Base-by-base conservation (phyloP, 2,888 invertebrate genomes). In the Drosophila acutilabella region DNA sequence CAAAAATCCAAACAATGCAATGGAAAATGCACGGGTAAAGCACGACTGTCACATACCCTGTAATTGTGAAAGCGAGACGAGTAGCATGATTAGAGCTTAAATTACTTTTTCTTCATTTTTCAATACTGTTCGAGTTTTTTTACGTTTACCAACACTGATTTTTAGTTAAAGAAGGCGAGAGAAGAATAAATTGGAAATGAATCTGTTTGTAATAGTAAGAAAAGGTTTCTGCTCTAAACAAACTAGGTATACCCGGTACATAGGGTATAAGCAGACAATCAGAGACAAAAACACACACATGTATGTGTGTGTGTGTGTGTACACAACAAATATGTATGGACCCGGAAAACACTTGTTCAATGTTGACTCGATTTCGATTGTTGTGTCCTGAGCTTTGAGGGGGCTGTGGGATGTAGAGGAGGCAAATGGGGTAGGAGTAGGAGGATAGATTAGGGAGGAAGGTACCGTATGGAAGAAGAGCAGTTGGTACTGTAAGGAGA, bases 281-380 rank as follows among this genome's bases (percentile, higher is more conserved):
- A 62, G 16, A 57, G 16, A 38, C 20, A 59, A 36, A 33, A 13
- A 38, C 44, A 42, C 44, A 45, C 47, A 47, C 20, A 2, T 50
- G 47, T 13, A 4, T 18, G 20, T 23, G 20, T 51, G 33, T 20
- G 36, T 16, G 30, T 14, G 33, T 54, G 20, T 36, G 23, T 13
- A 26, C 38, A 48, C 47, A 38, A 57, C 45, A 36, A 45, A 45
- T 33, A 71, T 38, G 33, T 14, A 20, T n/a, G 20, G 50, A 38
- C 20, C 54, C 61, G 74, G 79, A 74, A 64, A 64, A 62, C 59
- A 65, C 60, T 64, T 66, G 64, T 52, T 54, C 78, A 62, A 77
- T 68, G 78, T 69, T 80, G 60, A 67, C 66, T 81, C 71, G 52
- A 56, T 62, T 61, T 64, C 64, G 51, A 73, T 61, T 76, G 67